Evolutionary conservation across 2,113 vertebrate species (phyloP).

Genomic region (Talpa occidentalis): DNA sequence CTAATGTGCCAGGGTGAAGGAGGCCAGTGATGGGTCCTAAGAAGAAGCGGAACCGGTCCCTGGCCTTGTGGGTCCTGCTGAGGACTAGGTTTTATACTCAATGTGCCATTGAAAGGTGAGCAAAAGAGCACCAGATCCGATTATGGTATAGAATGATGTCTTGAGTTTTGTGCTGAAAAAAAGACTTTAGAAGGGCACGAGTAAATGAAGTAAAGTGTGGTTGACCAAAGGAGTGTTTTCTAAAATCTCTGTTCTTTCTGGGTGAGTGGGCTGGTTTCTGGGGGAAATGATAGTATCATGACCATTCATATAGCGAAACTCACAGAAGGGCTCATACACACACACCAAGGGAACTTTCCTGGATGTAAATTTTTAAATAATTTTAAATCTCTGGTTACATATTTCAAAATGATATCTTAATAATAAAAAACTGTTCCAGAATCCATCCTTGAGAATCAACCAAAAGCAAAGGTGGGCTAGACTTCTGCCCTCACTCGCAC

Average conservation of each 20-base stretch:
- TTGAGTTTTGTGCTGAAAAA: not conserved
- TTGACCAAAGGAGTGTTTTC: not conserved
- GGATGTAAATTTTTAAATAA: not conserved
- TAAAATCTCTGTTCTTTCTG: not conserved
- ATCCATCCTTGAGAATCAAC: not conserved
- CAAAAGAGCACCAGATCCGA: not conserved
- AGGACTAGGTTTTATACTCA: not conserved
- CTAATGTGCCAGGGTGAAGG: not conserved
- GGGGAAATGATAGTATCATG: not conserved
- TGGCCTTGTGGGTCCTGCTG: not conserved
- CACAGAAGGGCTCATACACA: not conserved
- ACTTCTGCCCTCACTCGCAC: too few relatives aligned
- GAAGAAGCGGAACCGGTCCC: not conserved
- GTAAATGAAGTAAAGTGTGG: not conserved
- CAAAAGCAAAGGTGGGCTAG: not conserved
- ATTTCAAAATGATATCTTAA: constrained; percentile 5
- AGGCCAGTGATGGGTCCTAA: not conserved
- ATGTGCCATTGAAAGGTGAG: not conserved
- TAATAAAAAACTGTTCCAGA: not conserved
- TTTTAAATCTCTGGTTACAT: not conserved
- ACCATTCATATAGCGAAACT: not conserved
- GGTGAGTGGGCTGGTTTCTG: not conserved
- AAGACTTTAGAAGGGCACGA: not conserved
- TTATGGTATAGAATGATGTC: not conserved
- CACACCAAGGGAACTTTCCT: not conserved